Base-by-base conservation (phyloP, 2,888 invertebrate species). In the Rhyacophila evoluta region DNA sequence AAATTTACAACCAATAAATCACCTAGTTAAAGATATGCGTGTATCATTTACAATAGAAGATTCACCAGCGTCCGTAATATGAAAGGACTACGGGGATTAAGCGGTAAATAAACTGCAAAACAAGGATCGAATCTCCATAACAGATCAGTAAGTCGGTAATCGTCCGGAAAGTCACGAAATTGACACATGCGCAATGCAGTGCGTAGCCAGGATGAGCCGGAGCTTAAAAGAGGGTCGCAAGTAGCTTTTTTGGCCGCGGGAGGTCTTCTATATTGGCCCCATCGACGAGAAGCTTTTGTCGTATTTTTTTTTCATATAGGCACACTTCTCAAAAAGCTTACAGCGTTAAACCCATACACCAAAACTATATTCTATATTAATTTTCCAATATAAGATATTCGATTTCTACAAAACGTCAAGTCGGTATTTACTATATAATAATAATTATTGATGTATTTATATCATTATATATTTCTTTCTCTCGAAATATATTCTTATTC, bases 71-170 rank as follows among this genome's bases (percentile, higher is more conserved):
- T 79, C 71, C 28, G 38, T 74, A 77, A 75, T 78, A 75, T 71
- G 73, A 71, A 74, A 78, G 72, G 75, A 71, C 39, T 75, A 38
- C 55, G 33, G 73, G 67, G 81, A 81, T 81, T 81, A 81, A 41
- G 67, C 74, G 77, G 39, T 69, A 77, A 81, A 77, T 67, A 79
- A 81, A 74, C 76, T 71, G 74, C 67, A 36, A 70, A 12, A 28
- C 70, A 70, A 76, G 74, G 72, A 72, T 81, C 38, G 69, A 74
- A 79, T 81, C 68, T 72, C 71, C 70, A 77, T 75, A 74, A 79
- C 75, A 79, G 75, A 77, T 79, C 81, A 76, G 73, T 79, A 81
- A 81, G 81, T 78, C 79, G 28, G 25, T 78, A 75, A 79, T 79
- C 71, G 78, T 55, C 36, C 39, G 79, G 73, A 78, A 79, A 79